These are phyloP conservation scores for Xanthorhoe spadicearia DNA, from an alignment of 2,888 invertebrate species.

Conservation along the genomic window DNA sequence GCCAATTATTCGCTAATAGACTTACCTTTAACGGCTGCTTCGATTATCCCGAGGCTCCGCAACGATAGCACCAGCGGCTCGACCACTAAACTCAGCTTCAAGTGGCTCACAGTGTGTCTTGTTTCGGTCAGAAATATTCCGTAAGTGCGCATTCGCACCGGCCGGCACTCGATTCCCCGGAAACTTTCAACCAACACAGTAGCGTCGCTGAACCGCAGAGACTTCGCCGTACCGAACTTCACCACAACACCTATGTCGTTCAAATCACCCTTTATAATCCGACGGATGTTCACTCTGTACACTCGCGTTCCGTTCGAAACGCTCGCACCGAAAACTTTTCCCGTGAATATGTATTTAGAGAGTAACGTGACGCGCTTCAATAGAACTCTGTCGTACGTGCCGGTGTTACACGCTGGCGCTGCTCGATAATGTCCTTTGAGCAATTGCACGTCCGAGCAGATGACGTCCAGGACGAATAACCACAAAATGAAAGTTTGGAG, in stretches of 20 bases:
- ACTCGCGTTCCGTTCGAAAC: conserved; percentile 57
- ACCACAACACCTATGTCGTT: conserved; percentile 67
- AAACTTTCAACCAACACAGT: conserved; percentile 68
- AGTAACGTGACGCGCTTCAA: conserved; percentile 67
- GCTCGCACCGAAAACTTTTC: conserved; percentile 68
- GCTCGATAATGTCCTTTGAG: conserved; percentile 46
- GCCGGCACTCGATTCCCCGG: conserved; percentile 55
- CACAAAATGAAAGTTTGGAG: conserved; percentile 55
- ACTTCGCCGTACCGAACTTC: conserved; percentile 61
- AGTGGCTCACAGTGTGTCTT: conserved; percentile 45
- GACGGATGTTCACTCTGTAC: conserved; percentile 74
- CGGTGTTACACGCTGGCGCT: conserved; percentile 53
- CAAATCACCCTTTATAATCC: conserved; percentile 76
- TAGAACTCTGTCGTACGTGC: conserved; percentile 62
- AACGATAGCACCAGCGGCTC: conserved; percentile 71
- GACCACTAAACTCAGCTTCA: conserved; percentile 63
- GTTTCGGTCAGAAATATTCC: conserved; percentile 73
- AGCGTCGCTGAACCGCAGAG: conserved; percentile 69
- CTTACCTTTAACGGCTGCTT: conserved; percentile 76
- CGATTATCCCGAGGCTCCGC: conserved; percentile 69
- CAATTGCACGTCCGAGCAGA: conserved; percentile 52
- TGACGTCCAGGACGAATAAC: conserved; percentile 51
- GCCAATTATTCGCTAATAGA: conserved; percentile 32
- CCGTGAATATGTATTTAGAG: conserved; percentile 75
- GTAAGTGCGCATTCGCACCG: conserved; percentile 66